A percentile compares a stretch with the other conserved stretches of the same genome.
These are phyloP conservation scores for Leptinotarsa texana DNA, from an alignment of 1,140 invertebrate species.

Conservation along the genomic window DNA sequence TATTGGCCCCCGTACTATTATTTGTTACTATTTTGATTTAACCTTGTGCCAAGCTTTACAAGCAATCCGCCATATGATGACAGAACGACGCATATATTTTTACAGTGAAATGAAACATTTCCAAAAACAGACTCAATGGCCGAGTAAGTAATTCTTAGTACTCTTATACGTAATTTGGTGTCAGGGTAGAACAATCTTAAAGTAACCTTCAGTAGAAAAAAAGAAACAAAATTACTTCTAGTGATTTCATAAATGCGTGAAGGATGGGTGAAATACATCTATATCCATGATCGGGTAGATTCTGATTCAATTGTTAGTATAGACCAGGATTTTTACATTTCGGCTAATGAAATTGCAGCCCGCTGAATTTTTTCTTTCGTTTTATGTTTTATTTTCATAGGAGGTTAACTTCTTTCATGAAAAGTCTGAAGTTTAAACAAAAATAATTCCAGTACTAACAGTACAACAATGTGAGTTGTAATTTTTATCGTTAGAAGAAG, in stretches of 20 bases:
- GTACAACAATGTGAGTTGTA: too few relatives aligned
- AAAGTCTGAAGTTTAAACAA: too few relatives aligned
- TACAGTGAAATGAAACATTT: slow-evolving; percentile 33
- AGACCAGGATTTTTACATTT: too few relatives aligned
- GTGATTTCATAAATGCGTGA: neutral
- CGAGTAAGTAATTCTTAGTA: slow-evolving; percentile 55
- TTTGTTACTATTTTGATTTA: slow-evolving; percentile 22
- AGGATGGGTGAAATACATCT: neutral
- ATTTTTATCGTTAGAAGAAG: too few relatives aligned
- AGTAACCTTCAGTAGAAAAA: slow-evolving; percentile 17
- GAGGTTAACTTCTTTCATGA: too few relatives aligned
- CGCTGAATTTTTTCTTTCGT: too few relatives aligned
- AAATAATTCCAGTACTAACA: too few relatives aligned
- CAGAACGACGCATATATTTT: slow-evolving; percentile 29
- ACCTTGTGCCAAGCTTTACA: slow-evolving; percentile 44
- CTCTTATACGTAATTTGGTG: slow-evolving; percentile 58
- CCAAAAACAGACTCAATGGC: slow-evolving; percentile 42
- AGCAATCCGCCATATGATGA: slow-evolving; percentile 39
- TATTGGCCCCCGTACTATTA: slow-evolving; percentile 17
- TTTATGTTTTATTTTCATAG: too few relatives aligned
- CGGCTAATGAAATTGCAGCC: too few relatives aligned
- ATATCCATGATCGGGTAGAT: too few relatives aligned
- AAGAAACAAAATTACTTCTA: neutral
- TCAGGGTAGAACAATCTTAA: slow-evolving; percentile 55
- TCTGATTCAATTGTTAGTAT: too few relatives aligned